Percentiles rank a stretch among this genome's conserved stretches.
Conservation (phyloP, 2,113 vertebrate genomes). For the Cyanocitta stelleri region DNA sequence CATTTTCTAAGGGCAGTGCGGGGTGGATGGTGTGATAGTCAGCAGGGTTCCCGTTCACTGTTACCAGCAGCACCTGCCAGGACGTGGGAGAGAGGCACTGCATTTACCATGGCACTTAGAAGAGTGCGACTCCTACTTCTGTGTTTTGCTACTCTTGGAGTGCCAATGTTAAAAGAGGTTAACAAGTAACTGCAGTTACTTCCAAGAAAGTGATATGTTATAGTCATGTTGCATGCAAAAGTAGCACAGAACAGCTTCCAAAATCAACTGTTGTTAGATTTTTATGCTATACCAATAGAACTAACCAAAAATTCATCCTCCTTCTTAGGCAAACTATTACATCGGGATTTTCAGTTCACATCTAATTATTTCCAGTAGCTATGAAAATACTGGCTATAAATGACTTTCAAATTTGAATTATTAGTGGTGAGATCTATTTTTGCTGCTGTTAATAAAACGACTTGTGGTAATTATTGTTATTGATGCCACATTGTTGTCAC, state of each 20-base stretch:
- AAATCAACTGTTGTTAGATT: neutral
- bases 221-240: neutral
- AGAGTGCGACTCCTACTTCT: neutral
- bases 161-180: neutral
- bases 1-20: constrained; percentile 79
- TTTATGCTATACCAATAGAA: neutral
- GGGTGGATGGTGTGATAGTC: constrained; percentile 82
- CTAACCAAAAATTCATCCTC: neutral
- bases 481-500: neutral
- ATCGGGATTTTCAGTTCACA: neutral
- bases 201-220: neutral
- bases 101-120: neutral
- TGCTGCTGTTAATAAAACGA: neutral
- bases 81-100: neutral
- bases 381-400: neutral
- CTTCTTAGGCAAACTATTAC: neutral
- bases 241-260: neutral
- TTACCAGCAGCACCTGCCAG: constrained; percentile 80
- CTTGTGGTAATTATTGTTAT: neutral
- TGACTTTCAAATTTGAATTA: neutral
- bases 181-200: neutral
- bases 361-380: neutral
- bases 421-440: neutral
- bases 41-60: constrained; percentile 88
- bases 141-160: neutral